Conservation (phyloP, 2,888 invertebrate species). For the Temnothorax rugatulus region DNA sequence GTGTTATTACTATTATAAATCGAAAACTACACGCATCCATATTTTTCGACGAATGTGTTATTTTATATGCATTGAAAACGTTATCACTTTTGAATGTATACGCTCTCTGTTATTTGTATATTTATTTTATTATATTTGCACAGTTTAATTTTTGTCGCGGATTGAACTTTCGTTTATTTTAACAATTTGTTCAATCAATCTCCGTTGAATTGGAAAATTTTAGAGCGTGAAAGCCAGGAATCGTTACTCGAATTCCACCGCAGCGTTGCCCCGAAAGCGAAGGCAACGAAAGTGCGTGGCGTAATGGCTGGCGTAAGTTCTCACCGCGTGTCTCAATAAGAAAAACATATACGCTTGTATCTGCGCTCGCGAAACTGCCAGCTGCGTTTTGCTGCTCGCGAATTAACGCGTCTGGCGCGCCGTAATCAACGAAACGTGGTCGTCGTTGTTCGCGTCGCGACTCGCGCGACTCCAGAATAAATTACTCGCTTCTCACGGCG, state of each 20-base stretch:
- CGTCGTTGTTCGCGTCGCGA: conserved; percentile 55
- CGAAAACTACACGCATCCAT: not conserved
- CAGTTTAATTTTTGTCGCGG: not conserved
- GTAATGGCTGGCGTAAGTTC: not conserved
- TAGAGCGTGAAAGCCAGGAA: not conserved
- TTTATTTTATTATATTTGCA: conserved; percentile 27
- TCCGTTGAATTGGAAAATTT: not conserved
- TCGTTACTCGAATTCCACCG: not conserved
- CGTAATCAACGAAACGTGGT: conserved; percentile 68
- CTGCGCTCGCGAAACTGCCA: conserved; percentile 34
- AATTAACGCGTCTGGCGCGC: conserved; percentile 70
- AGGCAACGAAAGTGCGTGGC: not conserved
- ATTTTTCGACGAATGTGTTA: conserved; percentile 14
- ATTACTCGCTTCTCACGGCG: conserved; percentile 60
- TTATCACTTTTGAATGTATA: not conserved
- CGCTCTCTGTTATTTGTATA: not conserved
- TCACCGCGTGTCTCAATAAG: not conserved
- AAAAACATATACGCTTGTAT: not conserved
- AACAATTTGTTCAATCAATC: not conserved
- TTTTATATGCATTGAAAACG: conserved; percentile 11
- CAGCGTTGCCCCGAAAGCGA: not conserved
- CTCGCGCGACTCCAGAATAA: conserved; percentile 57
- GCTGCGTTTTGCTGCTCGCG: conserved; percentile 41
- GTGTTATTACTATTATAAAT: conserved; percentile 4
- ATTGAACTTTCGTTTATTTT: conserved; percentile 11